Evolutionary conservation across 2,888 invertebrate genomes (phyloP), one percentile per base, ranked within the genome.

Genomic region (Tyria jacobaeae): DNA sequence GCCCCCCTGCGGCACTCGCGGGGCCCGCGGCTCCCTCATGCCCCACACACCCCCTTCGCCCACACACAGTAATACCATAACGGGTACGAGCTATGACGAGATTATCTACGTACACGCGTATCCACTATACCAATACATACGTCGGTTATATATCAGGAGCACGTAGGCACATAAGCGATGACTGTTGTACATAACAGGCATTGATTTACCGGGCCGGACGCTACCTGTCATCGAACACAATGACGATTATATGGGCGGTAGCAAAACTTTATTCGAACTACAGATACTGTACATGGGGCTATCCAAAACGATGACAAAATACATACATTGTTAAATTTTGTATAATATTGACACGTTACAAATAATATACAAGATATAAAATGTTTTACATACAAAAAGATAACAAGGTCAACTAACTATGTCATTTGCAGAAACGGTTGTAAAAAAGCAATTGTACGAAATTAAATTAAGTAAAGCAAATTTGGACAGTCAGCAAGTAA

Each of bases 11-110:
- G 88, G 88, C 85, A 87, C 85, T 87, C 88, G 87, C 88, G 89
- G 85, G 85, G 80, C 69, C 76, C 72, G 68, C 71, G 60, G 75
- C 68, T 79, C 80, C 83, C 74, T 76, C 62, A 62, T 68, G 61
- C 72, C 73, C 71, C 60, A 77, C 78, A 80, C 76, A 71, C 71
- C 79, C 78, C 76, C 71, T 48, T 81, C 84, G 79, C 87, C 88
- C 88, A 84, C 87, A 89, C 89, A 89, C 91, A 89, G 92, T 92
- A 90, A 93, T 93, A 90, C 92, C 93, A 94, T 94, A 93, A 92
- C 92, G 92, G 93, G 92, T 87, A 92, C 89, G 89, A 89, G 91
- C 91, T 93, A 93, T 93, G 92, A 93, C 92, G 93, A 92, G 93
- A 94, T 94, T 93, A 94, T 94, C 88, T 91, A 90, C 91, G 85